A percentile compares a stretch with the other conserved stretches of the same genome.
phyloP scores from a whole-genome alignment of 2,888 invertebrate species.

The Syritta pipiens region DNA sequence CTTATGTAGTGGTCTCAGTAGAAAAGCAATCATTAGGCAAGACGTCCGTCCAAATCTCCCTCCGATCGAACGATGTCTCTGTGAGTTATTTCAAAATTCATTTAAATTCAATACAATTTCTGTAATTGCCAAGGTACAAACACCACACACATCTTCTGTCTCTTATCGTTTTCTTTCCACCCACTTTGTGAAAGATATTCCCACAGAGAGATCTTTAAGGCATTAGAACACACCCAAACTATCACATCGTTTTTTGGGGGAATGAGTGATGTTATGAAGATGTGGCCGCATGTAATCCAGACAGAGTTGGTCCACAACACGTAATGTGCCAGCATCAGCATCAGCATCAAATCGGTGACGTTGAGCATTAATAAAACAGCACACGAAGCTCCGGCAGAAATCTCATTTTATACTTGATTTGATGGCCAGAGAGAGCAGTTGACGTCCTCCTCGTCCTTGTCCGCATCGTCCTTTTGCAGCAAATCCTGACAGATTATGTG shows the following conservation, averaged over 20 bases:
- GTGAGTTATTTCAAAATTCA: not conserved
- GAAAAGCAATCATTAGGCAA: too few relatives aligned
- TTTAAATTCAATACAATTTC: conserved; percentile 22
- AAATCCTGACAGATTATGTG: conserved; percentile 67
- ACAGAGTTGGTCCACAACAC: conserved; percentile 22
- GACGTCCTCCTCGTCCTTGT: not conserved
- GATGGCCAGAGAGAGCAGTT: conserved; percentile 33
- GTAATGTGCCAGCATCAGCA: conserved; percentile 33
- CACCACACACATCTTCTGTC: too few relatives aligned
- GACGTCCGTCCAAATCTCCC: not conserved
- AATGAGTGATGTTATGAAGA: conserved; percentile 45
- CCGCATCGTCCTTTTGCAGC: conserved; percentile 40
- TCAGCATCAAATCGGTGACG: conserved; percentile 62
- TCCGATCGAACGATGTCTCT: not conserved
- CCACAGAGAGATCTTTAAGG: conserved; percentile 41
- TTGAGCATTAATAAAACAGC: conserved; percentile 61
- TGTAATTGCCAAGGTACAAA: conserved; percentile 19
- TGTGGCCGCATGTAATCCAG: conserved; percentile 54
- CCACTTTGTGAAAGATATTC: not conserved
- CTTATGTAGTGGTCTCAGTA: too few relatives aligned
- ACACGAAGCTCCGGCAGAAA: conserved; percentile 48
- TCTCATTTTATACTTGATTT: conserved; percentile 62
- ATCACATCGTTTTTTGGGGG: conserved; percentile 37
- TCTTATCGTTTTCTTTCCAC: not conserved
- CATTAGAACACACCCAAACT: conserved; percentile 47